Conservation (phyloP, 2,113 vertebrate species). For the Callochromis pleurospilus region DNA sequence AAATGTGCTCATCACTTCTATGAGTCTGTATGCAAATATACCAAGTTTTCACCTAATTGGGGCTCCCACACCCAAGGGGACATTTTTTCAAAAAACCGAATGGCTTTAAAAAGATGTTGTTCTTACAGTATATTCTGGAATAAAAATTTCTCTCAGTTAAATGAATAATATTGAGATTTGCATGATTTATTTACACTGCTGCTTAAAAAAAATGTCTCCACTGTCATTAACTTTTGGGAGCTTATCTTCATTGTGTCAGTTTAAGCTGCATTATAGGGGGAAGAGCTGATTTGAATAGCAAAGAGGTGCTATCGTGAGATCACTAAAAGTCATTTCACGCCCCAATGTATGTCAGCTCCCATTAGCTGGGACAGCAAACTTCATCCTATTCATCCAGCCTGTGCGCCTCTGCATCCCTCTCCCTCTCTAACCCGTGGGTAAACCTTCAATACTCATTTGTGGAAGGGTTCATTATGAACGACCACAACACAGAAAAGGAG, state of each 20-base stretch:
- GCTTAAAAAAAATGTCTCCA: neutral
- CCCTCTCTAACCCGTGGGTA: neutral
- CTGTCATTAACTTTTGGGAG: constrained; percentile 30
- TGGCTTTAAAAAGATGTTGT: neutral
- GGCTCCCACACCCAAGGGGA: neutral
- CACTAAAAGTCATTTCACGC: constrained; percentile 66
- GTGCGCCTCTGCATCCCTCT: neutral
- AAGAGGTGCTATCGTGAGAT: constrained; percentile 53
- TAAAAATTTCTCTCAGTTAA: constrained; percentile 1
- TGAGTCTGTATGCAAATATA: neutral
- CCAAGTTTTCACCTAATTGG: constrained; percentile 13
- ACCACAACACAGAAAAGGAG: neutral
- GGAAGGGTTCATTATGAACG: neutral
- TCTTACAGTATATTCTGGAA: neutral
- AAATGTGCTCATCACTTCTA: constrained; percentile 22
- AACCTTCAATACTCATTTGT: neutral
- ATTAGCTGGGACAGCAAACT: constrained; percentile 58
- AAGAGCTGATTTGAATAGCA: constrained; percentile 46
- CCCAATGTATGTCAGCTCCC: constrained; percentile 54
- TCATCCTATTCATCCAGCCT: constrained; percentile 21
- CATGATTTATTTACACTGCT: neutral
- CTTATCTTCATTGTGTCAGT: constrained; percentile 36
- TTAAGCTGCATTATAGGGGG: constrained; percentile 3
- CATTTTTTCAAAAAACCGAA: neutral
- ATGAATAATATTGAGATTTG: neutral